These are phyloP conservation scores for Dexiosoma caninum DNA, from an alignment of 2,888 invertebrate species.

Conservation along the genomic window DNA sequence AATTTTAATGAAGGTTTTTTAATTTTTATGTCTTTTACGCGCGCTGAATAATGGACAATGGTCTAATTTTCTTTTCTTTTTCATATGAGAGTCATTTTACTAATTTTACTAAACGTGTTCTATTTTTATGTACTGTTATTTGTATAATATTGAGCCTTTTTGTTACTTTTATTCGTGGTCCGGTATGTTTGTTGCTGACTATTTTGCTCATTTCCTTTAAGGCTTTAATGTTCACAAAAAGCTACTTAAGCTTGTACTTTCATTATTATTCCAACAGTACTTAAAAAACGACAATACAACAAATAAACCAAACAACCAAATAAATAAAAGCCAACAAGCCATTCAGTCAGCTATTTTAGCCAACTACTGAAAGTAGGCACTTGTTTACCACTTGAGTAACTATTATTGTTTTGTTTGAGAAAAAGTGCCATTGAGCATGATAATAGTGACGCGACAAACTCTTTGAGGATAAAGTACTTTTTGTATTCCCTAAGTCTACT, in stretches of 20 bases:
- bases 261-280: conserved; percentile 18
- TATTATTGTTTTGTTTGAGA: conserved; percentile 41
- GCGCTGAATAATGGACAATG: neutral
- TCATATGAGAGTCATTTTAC: neutral
- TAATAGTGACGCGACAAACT: neutral
- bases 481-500: too few relatives aligned
- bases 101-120: neutral
- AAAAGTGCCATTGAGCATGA: neutral
- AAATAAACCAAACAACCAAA: conserved; percentile 8
- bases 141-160: conserved; percentile 21
- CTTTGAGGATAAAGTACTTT: neutral
- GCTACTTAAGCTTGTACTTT: conserved; percentile 23
- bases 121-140: neutral
- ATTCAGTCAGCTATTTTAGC: conserved; percentile 39
- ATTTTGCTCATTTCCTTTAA: conserved; percentile 42
- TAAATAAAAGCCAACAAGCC: conserved; percentile 30
- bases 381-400: conserved; percentile 46
- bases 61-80: conserved; percentile 4
- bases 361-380: conserved; percentile 29
- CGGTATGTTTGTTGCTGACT: neutral
- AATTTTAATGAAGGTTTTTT: neutral
- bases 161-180: neutral
- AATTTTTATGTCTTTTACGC: neutral
- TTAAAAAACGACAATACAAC: neutral
- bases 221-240: conserved; percentile 42